Conservation (phyloP, 1,140 invertebrate genomes). For the Parasteatoda tepidariorum region DNA sequence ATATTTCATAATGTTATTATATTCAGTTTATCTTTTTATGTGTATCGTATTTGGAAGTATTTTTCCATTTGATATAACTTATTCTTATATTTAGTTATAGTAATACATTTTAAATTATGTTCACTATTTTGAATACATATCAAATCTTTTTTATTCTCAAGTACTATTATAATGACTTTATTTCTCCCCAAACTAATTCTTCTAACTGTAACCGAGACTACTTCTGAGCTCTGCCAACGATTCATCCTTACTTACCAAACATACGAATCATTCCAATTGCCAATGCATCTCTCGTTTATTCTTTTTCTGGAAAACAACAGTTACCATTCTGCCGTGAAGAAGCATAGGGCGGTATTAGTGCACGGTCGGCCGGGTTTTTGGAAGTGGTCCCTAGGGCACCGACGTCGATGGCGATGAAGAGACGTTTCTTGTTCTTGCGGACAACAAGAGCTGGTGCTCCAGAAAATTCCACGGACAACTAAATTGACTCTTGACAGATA, state of each 20-base stretch:
- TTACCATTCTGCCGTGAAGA: not conserved
- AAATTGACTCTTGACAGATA: slow-evolving; percentile 51
- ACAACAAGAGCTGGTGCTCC: slow-evolving; percentile 12
- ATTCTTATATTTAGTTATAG: too few relatives aligned
- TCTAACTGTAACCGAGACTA: not conserved
- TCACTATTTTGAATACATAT: too few relatives aligned
- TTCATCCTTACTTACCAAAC: not conserved
- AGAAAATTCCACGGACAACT: slow-evolving; percentile 13
- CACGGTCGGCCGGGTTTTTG: slow-evolving; percentile 5
- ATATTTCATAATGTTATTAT: too few relatives aligned
- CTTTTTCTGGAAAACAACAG: not conserved
- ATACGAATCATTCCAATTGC: not conserved
- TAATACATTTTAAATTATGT: too few relatives aligned
- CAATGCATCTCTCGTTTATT: not conserved
- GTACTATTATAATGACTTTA: too few relatives aligned
- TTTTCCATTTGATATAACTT: too few relatives aligned
- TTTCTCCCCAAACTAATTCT: too few relatives aligned
- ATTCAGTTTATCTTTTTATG: too few relatives aligned
- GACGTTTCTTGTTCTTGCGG: not conserved
- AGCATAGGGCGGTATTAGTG: not conserved
- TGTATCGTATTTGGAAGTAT: too few relatives aligned
- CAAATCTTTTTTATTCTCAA: too few relatives aligned
- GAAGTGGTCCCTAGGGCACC: slow-evolving; percentile 29
- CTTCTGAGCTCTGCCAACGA: not conserved
- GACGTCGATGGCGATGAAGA: slow-evolving; percentile 24